Percentiles rank a stretch among this genome's conserved stretches.
Evolutionary conservation across 2,113 vertebrate genomes (phyloP).

Genomic region (Plecturocebus donacophilus): DNA sequence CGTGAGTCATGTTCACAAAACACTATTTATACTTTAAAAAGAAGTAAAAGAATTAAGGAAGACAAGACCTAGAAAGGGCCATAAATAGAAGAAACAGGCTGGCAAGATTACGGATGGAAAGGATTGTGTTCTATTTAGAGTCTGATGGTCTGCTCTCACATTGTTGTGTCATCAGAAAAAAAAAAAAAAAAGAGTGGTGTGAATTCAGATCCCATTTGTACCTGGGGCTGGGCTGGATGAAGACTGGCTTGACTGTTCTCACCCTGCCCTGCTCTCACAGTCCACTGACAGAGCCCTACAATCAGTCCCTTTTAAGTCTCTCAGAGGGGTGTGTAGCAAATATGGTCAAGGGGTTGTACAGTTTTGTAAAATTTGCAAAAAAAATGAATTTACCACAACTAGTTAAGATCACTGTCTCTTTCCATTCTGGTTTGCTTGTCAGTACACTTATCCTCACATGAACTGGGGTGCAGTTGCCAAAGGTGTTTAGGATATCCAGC

Average conservation of each 20-base stretch:
- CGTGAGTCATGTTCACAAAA: not conserved
- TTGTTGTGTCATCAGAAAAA: not conserved
- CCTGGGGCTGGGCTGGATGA: not conserved
- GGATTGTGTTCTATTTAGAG: not conserved
- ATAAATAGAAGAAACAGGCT: not conserved
- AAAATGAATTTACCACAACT: not conserved
- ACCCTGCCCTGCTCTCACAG: not conserved
- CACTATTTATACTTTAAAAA: not conserved
- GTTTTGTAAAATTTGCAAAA: not conserved
- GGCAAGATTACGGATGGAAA: not conserved
- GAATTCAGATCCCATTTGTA: not conserved
- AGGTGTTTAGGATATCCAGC: not conserved
- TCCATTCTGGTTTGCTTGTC: not conserved
- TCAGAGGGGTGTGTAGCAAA: not conserved
- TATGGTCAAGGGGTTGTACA: not conserved
- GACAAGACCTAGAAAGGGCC: not conserved
- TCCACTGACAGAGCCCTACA: not conserved
- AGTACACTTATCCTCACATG: not conserved
- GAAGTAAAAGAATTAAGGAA: not conserved
- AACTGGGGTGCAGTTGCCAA: not conserved
- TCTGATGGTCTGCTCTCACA: not conserved
- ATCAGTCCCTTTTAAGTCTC: not conserved
- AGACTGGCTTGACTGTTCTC: accelerated
- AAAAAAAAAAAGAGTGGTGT: not conserved
- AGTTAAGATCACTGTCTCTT: not conserved